A percentile compares a stretch with the other conserved stretches of the same genome.
phyloP scores from a whole-genome alignment of 2,113 vertebrate species.

The Cyanistes caeruleus region DNA sequence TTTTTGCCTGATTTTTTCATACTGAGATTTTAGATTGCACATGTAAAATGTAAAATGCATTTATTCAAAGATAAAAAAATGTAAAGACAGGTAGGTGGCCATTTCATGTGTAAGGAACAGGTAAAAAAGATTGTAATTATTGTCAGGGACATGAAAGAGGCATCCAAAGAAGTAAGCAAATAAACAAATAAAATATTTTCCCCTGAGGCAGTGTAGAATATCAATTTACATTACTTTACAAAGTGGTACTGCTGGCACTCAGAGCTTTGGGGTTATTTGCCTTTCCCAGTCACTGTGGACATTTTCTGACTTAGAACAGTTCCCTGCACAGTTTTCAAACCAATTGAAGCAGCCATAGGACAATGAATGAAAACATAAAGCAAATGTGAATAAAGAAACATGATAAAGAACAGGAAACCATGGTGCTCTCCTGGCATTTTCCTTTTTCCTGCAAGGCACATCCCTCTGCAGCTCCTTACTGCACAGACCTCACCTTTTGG shows the following conservation, averaged over 20 bases:
- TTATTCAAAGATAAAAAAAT: neutral
- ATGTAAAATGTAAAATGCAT: slow-evolving; percentile 40
- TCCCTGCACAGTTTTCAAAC: neutral
- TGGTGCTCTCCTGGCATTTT: neutral
- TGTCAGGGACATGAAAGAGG: neutral
- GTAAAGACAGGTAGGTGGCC: neutral
- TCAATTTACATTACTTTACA: neutral
- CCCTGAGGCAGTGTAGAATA: neutral
- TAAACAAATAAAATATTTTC: neutral
- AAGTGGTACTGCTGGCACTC: neutral
- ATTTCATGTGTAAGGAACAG: neutral
- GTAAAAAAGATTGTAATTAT: neutral
- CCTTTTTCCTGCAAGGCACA: neutral
- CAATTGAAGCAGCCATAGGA: accelerated
- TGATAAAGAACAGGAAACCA: neutral
- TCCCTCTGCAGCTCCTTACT: neutral
- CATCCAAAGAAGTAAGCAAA: neutral
- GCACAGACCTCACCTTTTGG: neutral
- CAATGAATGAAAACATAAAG: neutral
- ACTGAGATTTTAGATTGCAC: slow-evolving; percentile 6
- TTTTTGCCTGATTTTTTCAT: neutral
- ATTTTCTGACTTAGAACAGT: neutral
- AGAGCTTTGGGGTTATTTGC: neutral
- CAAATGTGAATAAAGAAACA: neutral
- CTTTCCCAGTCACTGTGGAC: neutral